Evolutionary conservation across 2,888 invertebrate species (phyloP).

Genomic region (Branchellion lobata): DNA sequence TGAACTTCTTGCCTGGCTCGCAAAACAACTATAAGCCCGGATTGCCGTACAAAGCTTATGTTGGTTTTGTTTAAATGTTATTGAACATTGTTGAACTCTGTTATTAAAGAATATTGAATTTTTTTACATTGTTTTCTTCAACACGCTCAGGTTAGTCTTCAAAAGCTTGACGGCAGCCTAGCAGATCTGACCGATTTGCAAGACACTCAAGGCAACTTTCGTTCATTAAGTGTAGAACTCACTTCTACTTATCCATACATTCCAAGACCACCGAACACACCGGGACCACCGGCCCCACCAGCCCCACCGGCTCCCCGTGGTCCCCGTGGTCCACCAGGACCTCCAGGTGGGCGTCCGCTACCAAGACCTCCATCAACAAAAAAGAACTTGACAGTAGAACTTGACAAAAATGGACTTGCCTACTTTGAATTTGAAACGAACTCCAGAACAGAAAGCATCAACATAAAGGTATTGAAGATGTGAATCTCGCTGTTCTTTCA

Average conservation of each 20-base stretch:
- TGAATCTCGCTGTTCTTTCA: not conserved
- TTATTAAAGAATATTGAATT: slow-evolving; percentile 3
- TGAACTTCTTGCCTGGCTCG: slow-evolving; percentile 1
- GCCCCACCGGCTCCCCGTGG: not conserved
- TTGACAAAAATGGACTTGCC: slow-evolving; percentile 3
- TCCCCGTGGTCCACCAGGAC: not conserved
- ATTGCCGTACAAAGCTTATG: not conserved
- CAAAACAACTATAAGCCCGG: slow-evolving; percentile 16
- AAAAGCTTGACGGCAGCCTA: not conserved
- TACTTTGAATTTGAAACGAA: slow-evolving; percentile 10
- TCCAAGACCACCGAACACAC: not conserved
- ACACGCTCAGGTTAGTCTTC: not conserved
- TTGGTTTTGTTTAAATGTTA: not conserved
- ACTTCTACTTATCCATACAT: not conserved
- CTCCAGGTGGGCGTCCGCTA: not conserved
- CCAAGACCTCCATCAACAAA: no score
- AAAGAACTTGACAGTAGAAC: not conserved
- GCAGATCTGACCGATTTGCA: not conserved
- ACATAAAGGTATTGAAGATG: not conserved
- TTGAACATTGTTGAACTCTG: not conserved
- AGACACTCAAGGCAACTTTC: slow-evolving; percentile 4
- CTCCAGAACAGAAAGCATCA: not conserved
- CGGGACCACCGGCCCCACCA: not conserved
- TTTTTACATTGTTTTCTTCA: slow-evolving; percentile 4
- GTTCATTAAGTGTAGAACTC: not conserved